Base-by-base conservation (phyloP, 1,140 invertebrate species). In the Melitaea cinxia region DNA sequence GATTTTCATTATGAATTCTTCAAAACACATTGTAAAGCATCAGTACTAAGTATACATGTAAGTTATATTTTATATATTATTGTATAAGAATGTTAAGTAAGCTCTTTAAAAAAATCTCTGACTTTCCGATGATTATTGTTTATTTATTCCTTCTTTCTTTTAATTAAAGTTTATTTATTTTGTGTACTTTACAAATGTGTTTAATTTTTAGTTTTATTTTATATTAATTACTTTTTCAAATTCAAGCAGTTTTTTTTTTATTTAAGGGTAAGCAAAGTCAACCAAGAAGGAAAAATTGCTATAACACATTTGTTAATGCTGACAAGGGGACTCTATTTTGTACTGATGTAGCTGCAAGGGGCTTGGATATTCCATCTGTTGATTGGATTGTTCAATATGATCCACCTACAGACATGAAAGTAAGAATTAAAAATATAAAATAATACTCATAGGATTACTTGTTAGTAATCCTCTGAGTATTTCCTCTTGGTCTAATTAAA, bases 351-450 rank as follows among this genome's bases (percentile, higher is more conserved):
- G 71, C 98, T 30, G 98, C 98, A 0, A 93, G 98, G 92, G 98
- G 98, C 65, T 92, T 99, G 47, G 98, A 99, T 86, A 99, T 99
- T 83, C 97, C 97, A 12, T 93, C 93, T 33, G 97, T 99, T 12
- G 97, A 99, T 89, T 99, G 98, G 98, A 98, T 99, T 77, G 96
- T 99, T 1, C 98, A 99, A 82, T 99, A 94, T 91, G 98, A 99
- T 93, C 98, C 98, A 24, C 98, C 98, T 77, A 97, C 98, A 93
- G 97, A 99, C 93, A 96, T 97, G 1, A 98, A 96, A 91, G 95
- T 95, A 91, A 71, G 68, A 42, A 28, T 5, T 33, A 35, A 59
- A 55, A 50, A 17, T 59, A 49, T 55, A 42, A 37, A 23, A 49
- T 39, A 14, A 39, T 33, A 33, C 30, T 9, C 30, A 33, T 26